Evolutionary conservation across 2,888 invertebrate genomes (phyloP).

Genomic region (Dicranocentrus wangi): DNA sequence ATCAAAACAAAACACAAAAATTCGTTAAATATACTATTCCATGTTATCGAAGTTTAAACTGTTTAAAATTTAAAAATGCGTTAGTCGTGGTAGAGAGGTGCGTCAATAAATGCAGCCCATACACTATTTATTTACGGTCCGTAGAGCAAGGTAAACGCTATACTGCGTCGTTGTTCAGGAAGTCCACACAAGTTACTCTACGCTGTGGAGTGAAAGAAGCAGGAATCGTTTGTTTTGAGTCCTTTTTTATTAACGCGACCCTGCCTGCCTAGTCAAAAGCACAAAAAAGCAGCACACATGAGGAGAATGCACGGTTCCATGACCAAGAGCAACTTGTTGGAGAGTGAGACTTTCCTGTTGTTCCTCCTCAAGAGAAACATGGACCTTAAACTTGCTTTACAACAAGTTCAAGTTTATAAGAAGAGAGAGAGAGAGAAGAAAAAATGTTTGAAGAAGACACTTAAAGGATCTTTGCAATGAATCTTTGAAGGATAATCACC

Average conservation of each 20-base stretch:
- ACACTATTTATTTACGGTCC: too few relatives aligned
- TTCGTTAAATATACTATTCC: neutral
- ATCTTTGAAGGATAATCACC: conserved; percentile 25
- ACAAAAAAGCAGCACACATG: too few relatives aligned
- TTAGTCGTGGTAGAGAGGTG: too few relatives aligned
- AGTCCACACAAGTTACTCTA: too few relatives aligned
- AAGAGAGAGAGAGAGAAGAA: neutral
- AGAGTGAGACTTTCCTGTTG: conserved; percentile 16
- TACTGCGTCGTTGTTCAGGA: too few relatives aligned
- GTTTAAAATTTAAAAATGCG: too few relatives aligned
- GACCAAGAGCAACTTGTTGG: conserved; percentile 36
- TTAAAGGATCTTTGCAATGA: conserved; percentile 13
- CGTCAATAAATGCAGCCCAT: too few relatives aligned
- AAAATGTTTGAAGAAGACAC: neutral
- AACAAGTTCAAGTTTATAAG: conserved; percentile 22
- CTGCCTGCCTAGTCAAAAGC: too few relatives aligned
- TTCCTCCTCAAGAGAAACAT: neutral
- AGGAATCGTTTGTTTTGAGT: too few relatives aligned
- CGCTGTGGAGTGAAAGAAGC: too few relatives aligned
- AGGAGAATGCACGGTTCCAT: conserved; percentile 24
- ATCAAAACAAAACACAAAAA: neutral
- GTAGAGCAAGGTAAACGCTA: too few relatives aligned
- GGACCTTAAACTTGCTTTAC: neutral
- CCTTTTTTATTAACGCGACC: too few relatives aligned
- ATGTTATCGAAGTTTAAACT: neutral